Evolutionary conservation across 2,797 vertebrate genomes (phyloP).

Genomic region (Oreochromis grahami): DNA sequence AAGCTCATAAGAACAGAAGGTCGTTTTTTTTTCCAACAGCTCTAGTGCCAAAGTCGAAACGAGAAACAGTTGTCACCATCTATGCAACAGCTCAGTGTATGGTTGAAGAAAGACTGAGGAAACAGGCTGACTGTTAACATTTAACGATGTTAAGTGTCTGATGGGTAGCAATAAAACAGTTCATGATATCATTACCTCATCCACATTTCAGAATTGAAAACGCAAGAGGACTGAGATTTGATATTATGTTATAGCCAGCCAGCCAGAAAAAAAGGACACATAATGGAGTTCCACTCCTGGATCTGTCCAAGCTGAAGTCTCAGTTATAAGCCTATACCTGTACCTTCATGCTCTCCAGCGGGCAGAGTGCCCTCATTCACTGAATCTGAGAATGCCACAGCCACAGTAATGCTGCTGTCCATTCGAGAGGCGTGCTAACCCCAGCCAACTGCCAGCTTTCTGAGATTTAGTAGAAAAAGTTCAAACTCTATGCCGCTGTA

Average conservation of each 20-base stretch:
- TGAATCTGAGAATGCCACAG: slow-evolving; percentile 67
- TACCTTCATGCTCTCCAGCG: slow-evolving; percentile 39
- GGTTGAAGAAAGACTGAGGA: neutral
- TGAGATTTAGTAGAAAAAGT: slow-evolving; percentile 42
- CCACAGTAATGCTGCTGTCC: slow-evolving; percentile 56
- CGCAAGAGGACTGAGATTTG: slow-evolving; percentile 19
- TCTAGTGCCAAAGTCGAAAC: slow-evolving; percentile 34
- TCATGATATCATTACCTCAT: slow-evolving; percentile 31
- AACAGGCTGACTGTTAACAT: neutral
- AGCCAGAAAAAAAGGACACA: slow-evolving; percentile 40
- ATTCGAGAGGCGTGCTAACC: slow-evolving; percentile 36
- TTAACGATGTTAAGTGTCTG: slow-evolving; percentile 5
- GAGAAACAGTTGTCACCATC: slow-evolving; percentile 19
- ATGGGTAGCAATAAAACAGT: slow-evolving; percentile 30
- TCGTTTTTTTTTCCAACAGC: neutral
- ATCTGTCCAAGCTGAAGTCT: slow-evolving; percentile 39
- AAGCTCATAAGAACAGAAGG: slow-evolving; percentile 20
- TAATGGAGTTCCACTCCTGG: slow-evolving; percentile 42
- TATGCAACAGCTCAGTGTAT: neutral
- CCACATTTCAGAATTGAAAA: slow-evolving; percentile 33
- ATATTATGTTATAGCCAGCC: slow-evolving; percentile 52
- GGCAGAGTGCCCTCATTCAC: slow-evolving; percentile 51
- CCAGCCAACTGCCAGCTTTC: slow-evolving; percentile 44
- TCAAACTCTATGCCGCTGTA: slow-evolving; percentile 17
- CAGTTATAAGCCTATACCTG: slow-evolving; percentile 46